A percentile compares a stretch with the other conserved stretches of the same genome.
Conservation (phyloP, 1,140 invertebrate genomes). For the Psilanteris sp. region DNA sequence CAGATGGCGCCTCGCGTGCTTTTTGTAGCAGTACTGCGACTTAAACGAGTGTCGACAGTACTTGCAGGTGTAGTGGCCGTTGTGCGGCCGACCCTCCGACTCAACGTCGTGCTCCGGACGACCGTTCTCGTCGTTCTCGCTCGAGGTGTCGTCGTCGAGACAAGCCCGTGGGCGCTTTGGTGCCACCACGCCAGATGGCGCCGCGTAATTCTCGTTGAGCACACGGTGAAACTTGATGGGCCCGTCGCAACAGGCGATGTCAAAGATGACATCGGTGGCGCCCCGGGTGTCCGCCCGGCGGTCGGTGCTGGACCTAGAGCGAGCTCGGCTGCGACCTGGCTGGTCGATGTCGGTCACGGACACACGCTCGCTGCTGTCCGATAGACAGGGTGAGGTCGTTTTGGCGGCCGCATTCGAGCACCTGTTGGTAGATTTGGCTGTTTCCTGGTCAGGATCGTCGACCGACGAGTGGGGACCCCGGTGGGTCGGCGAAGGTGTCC, state of each 20-base stretch:
- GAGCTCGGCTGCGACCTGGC: slow-evolving; percentile 10
- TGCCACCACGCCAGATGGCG: slow-evolving; percentile 62
- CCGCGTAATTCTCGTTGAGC: slow-evolving; percentile 86
- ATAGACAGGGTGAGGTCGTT: slow-evolving; percentile 45
- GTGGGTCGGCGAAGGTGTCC: slow-evolving; percentile 27
- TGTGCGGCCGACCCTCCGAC: slow-evolving; percentile 1
- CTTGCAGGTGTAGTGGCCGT: slow-evolving; percentile 83
- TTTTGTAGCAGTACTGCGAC: slow-evolving; percentile 90
- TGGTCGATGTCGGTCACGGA: slow-evolving; percentile 47
- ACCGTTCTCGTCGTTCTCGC: slow-evolving; percentile 71
- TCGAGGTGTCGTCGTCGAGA: slow-evolving; percentile 56
- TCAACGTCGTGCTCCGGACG: slow-evolving; percentile 40
- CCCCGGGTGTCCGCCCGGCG: slow-evolving; percentile 5
- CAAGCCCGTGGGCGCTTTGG: slow-evolving; percentile 62
- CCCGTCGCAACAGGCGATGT: slow-evolving; percentile 92
- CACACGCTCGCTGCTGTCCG: slow-evolving; percentile 55
- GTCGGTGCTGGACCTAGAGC: slow-evolving; percentile 17
- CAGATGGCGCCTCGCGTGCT: slow-evolving; percentile 87
- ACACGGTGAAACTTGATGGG: slow-evolving; percentile 90
- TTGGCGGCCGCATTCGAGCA: neutral
- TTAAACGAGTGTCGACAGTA: slow-evolving; percentile 91
- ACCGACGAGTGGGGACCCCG: neutral
- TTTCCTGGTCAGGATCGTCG: slow-evolving; percentile 12
- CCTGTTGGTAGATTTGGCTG: neutral
- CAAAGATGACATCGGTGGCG: slow-evolving; percentile 82